phyloP scores from a whole-genome alignment of 1,140 invertebrate genomes.

The Drosophila tani region DNA sequence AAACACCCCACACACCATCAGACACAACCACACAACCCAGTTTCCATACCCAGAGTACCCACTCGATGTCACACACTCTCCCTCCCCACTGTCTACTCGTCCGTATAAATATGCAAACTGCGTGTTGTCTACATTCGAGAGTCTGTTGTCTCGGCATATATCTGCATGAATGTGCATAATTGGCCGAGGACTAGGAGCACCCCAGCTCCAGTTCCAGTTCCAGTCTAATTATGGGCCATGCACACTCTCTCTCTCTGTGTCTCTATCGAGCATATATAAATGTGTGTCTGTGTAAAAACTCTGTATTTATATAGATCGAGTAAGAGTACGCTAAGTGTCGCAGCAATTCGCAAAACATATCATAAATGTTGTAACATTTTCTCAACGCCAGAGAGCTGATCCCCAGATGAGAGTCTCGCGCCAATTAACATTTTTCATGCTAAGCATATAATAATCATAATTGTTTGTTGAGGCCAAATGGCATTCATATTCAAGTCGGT shows the following conservation, averaged over 20 bases:
- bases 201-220: not conserved
- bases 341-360: constrained; percentile 85
- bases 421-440: constrained; percentile 55
- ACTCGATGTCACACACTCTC: constrained; percentile 9
- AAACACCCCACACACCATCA: constrained; percentile 35
- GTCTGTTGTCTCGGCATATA: constrained; percentile 41
- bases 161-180: constrained; percentile 50
- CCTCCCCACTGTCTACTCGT: constrained; percentile 18
- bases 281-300: constrained; percentile 51
- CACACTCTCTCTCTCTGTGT: constrained; percentile 2
- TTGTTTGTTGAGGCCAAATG: constrained; percentile 33
- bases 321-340: constrained; percentile 76
- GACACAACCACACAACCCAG: constrained; percentile 9
- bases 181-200: constrained; percentile 18
- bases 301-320: constrained; percentile 55
- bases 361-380: constrained; percentile 85
- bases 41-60: constrained; percentile 4
- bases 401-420: constrained; percentile 7
- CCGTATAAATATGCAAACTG: constrained; percentile 53
- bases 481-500: constrained; percentile 7
- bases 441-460: constrained; percentile 57
- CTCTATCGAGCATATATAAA: constrained; percentile 44
- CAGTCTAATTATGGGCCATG: constrained; percentile 34
- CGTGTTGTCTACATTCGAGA: constrained; percentile 45
- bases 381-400: constrained; percentile 43